Evolutionary conservation across 2,113 vertebrate species (phyloP), one percentile per base, ranked within the genome.

Genomic region (Epinephelus lanceolatus): DNA sequence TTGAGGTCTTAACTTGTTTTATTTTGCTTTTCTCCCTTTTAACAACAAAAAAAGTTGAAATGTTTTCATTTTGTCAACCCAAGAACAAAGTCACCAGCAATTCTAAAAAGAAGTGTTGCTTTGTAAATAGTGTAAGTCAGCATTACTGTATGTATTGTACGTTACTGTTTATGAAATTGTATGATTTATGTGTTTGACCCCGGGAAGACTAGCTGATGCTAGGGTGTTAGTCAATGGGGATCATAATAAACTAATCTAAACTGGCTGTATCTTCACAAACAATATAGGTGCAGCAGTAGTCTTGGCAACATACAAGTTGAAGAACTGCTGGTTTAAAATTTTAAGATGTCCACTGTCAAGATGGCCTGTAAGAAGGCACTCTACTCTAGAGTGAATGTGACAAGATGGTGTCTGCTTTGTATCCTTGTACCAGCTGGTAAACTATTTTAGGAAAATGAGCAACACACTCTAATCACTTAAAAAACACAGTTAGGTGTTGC

Each of bases 361-460:
- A 59, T 63, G 40, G 42, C 42, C 42, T 12, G 8, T 12, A 45
- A 45, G 42, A 11, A 12, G 42, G 42, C 9, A 45, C 8, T 11
- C 42, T 45, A 12, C 42, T 45, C 42, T 45, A 45, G 21, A 68
- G 40, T 19, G 65, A 62, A 55, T 55, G 56, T 62, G 53, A 80
- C 62, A 45, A 62, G 52, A 74, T 23, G 17, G 30, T 74, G 62
- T 83, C 78, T 87, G 79, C 72, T 85, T 85, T 78, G 55, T 87
- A 60, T 81, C 76, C 23, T 8, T 47, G 52, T 23, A 77, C 56
- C 71, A 86, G 59, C 63, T 45, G 42, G 42, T 8, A 45, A 45
- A 45, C 42, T 45, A 45, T 45, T 8, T 37, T 45, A 8, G 42
- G 42, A 9, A 45, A 45, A 12, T 3, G 42, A 11, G 42, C 0